phyloP scores from a whole-genome alignment of 30 jellyfish, hydroid and myxozoan species.

The Hydractinia echinata region DNA sequence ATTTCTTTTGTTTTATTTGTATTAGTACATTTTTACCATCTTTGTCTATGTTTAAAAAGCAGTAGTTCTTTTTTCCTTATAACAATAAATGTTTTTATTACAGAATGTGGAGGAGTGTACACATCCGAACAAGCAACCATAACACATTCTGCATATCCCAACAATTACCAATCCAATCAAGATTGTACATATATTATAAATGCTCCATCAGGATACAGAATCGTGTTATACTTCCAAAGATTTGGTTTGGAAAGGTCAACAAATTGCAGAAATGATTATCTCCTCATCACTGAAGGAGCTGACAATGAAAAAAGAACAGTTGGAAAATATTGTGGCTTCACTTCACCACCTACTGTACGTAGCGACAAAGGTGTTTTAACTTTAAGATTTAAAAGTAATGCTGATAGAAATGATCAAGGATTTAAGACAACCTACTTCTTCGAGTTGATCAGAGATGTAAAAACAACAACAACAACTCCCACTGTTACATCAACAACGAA shows the following conservation, averaged over 20 bases:
- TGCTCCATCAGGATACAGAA: conserved; percentile 30
- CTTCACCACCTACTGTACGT: conserved; percentile 31
- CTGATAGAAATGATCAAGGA: neutral
- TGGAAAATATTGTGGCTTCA: conserved; percentile 76
- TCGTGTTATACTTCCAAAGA: conserved; percentile 1
- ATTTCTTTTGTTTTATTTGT: no score
- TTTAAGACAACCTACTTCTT: conserved; percentile 17
- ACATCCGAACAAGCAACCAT: conserved; percentile 34
- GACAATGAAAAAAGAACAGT: neutral
- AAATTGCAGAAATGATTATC: conserved; percentile 53
- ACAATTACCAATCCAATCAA: conserved; percentile 23
- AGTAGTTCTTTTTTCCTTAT: no score
- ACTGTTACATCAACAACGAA: conserved; percentile 10
- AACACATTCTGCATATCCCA: conserved; percentile 68
- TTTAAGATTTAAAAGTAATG: conserved; percentile 7
- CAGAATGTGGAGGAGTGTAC: conserved; percentile 14
- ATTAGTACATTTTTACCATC: no score
- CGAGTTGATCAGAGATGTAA: neutral
- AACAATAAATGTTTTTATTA: neutral
- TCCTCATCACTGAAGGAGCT: conserved; percentile 38
- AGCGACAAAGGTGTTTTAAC: conserved; percentile 14
- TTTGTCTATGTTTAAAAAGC: no score
- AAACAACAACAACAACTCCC: conserved; percentile 32
- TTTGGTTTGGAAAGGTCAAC: conserved; percentile 48
- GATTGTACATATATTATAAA: conserved; percentile 45